Evolutionary conservation across 2,797 vertebrate species (phyloP).

Genomic region (Taenioides sp.): DNA sequence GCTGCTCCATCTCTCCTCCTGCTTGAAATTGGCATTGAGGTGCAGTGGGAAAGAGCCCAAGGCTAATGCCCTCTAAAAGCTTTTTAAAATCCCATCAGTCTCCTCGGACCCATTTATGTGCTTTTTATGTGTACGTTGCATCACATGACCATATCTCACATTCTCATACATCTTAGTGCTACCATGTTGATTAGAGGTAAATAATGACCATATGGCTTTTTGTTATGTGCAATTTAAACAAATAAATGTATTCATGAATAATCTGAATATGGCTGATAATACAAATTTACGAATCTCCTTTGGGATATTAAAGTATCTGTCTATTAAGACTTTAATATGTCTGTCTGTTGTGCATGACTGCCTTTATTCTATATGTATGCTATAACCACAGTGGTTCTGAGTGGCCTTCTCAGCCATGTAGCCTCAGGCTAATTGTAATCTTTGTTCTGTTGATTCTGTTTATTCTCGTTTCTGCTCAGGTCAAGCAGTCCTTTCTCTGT

Average conservation of each 20-base stretch:
- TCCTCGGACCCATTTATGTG: slow-evolving; percentile 72
- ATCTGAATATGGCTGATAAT: neutral
- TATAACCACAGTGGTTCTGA: slow-evolving; percentile 11
- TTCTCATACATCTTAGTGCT: slow-evolving; percentile 62
- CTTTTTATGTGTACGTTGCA: slow-evolving; percentile 71
- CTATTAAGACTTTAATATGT: neutral
- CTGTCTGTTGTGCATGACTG: neutral
- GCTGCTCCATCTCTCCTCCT: slow-evolving; percentile 58
- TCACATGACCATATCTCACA: slow-evolving; percentile 61
- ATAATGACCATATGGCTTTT: slow-evolving; percentile 17
- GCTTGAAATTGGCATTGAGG: slow-evolving; percentile 75
- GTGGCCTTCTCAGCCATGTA: slow-evolving; percentile 14
- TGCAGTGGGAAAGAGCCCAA: slow-evolving; percentile 74
- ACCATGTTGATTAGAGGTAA: slow-evolving; percentile 36
- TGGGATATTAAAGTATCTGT: slow-evolving; percentile 8
- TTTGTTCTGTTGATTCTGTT: slow-evolving; percentile 15
- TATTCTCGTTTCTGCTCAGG: slow-evolving; percentile 18
- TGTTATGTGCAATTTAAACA: slow-evolving; percentile 18
- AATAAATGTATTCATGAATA: neutral
- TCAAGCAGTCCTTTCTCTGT: slow-evolving; percentile 17
- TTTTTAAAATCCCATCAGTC: slow-evolving; percentile 82
- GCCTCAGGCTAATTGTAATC: slow-evolving; percentile 24
- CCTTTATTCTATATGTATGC: slow-evolving; percentile 12
- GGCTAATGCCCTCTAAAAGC: slow-evolving; percentile 82
- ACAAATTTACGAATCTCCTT: no score